phyloP scores from a whole-genome alignment of 2,113 vertebrate species.

The Dicerorhinus sumatrensis region DNA sequence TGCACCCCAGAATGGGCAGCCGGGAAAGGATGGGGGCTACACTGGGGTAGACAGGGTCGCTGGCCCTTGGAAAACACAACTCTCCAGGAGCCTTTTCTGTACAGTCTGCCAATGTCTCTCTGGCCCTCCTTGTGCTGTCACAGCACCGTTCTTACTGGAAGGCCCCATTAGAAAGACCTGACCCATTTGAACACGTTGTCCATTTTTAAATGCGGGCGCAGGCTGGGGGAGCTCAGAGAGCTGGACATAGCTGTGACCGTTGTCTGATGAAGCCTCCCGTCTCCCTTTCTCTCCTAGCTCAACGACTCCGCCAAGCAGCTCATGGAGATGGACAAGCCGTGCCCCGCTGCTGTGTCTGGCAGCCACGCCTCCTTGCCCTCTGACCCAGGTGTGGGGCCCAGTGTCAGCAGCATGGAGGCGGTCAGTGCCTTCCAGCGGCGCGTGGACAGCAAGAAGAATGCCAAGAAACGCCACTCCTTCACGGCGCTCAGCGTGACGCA shows the following conservation, averaged over 20 bases:
- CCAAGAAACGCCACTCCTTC: constrained; percentile 99
- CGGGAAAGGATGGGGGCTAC: not conserved
- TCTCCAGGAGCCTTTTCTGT: not conserved
- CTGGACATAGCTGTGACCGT: not conserved
- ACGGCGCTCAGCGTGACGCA: constrained; percentile 96
- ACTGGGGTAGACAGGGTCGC: too few species aligned
- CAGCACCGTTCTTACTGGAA: not conserved
- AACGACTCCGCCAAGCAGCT: constrained; percentile 98
- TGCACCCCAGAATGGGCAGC: not conserved
- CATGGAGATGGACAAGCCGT: constrained; percentile 97
- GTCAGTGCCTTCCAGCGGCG: constrained; percentile 90
- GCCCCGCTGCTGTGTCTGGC: constrained; percentile 83
- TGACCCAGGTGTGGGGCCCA: constrained; percentile 85
- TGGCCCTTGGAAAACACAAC: not conserved
- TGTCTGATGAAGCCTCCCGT: not conserved
- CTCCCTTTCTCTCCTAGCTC: constrained; percentile 87
- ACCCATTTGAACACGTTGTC: not conserved
- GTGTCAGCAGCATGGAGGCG: constrained; percentile 84
- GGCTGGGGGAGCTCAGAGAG: not conserved
- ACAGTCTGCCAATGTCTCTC: not conserved
- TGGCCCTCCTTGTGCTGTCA: not conserved
- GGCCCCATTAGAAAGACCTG: not conserved
- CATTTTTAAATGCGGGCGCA: not conserved
- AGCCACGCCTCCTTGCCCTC: constrained; percentile 87
- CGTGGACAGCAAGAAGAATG: constrained; percentile 96